phyloP scores from a whole-genome alignment of 2,113 vertebrate genomes.

The Eurypyga helias region DNA sequence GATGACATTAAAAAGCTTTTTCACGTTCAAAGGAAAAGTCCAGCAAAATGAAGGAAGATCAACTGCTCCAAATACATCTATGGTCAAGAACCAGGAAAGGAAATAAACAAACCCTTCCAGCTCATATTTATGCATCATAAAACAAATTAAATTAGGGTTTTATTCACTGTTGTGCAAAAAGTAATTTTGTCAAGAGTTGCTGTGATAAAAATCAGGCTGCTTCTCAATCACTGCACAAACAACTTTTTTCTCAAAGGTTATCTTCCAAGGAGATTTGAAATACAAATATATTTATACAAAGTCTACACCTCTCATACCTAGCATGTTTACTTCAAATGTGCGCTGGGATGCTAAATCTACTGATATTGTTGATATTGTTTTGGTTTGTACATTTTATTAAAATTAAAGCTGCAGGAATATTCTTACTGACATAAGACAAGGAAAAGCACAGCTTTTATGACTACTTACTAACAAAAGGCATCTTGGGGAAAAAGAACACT shows the following conservation, averaged over 20 bases:
- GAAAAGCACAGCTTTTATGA: background rate
- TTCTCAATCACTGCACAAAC: constrained; percentile 26
- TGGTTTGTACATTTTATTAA: background rate
- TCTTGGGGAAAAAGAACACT: background rate
- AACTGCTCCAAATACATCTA: background rate
- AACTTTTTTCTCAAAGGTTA: constrained; percentile 9
- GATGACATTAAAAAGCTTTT: background rate
- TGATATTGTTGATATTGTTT: background rate
- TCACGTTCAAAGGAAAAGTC: background rate
- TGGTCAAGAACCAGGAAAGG: constrained; percentile 17
- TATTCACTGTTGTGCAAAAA: constrained; percentile 49
- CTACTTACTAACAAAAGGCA: background rate
- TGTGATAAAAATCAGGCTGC: constrained; percentile 20
- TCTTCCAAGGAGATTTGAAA: constrained; percentile 36
- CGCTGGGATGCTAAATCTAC: background rate
- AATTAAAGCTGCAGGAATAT: background rate
- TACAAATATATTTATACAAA: background rate
- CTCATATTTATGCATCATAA: constrained; percentile 59
- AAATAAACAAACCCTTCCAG: constrained; percentile 30
- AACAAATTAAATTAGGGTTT: constrained; percentile 54
- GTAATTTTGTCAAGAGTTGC: constrained; percentile 33
- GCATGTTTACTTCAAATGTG: background rate
- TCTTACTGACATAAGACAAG: background rate
- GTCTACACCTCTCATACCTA: background rate
- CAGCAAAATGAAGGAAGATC: background rate